Base-by-base conservation (phyloP, 1,140 invertebrate species). In the Rhagoletis zephyria region DNA sequence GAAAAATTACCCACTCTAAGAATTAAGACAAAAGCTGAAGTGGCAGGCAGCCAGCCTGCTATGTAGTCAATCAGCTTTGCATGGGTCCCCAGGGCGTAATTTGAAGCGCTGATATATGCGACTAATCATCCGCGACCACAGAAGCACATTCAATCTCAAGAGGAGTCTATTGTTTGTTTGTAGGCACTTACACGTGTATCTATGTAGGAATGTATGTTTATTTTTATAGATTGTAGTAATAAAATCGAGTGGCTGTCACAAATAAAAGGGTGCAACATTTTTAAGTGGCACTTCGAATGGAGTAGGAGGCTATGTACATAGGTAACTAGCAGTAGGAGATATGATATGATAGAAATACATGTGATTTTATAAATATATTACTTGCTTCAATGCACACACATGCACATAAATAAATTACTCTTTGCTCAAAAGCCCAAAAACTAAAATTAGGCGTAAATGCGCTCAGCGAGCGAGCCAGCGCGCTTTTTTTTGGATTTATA, bases 1-100 rank as follows among this genome's bases (percentile, higher is more conserved):
- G 16, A 56, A 81, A 81, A 81, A 81, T 81, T 81, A 81, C 74
- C 74, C 74, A 81, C 74, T 81, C 74, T 56, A 81, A 81, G 74
- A 59, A 81, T 81, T 81, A 51, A 81, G 48, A 56, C 74, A 59
- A 81, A 19, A 56, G 9, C 30, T 81, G 9, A 10, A 81, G 48
- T 19, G 48, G 48, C 74, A 81, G 48, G 6, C 16, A n/a, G 48
- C 14, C 74, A 81, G 19, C 9, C 51, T 6, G 51, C 51, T 56
- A 56, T 1, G 1, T 10, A 63, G 48, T 56, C 45, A 81, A 56
- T n/a, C 45, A 81, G 74, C 74, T 81, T 56, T 51, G 74, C 74
- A 81, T 81, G 74, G 74, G 74, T 81, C 74, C 48, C 48, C n/a
- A 5, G 74, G 48, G 74, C 45, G 48, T 81, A 81, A 81, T 81